phyloP scores from a whole-genome alignment of 2,113 vertebrate species.

The Brachyhypopomus gauderio region DNA sequence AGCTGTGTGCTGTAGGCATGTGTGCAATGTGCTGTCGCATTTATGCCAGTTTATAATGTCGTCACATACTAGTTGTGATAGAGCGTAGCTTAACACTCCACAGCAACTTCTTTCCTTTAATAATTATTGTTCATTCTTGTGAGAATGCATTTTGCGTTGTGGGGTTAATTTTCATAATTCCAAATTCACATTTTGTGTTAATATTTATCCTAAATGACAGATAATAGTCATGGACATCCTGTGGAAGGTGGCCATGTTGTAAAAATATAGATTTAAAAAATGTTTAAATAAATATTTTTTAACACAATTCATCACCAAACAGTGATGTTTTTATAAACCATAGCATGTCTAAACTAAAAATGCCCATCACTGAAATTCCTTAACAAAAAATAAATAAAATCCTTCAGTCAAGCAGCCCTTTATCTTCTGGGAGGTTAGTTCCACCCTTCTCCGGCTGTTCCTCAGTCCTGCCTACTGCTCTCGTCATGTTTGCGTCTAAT shows the following conservation, averaged over 20 bases:
- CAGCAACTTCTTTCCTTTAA: too few relatives aligned
- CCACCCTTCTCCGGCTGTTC: slow-evolving; percentile 10
- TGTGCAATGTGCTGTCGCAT: not conserved
- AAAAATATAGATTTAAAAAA: not conserved
- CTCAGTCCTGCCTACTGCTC: slow-evolving; percentile 38
- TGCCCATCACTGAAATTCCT: slow-evolving; percentile 22
- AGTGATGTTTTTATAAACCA: slow-evolving; percentile 24
- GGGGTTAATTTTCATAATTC: too few relatives aligned
- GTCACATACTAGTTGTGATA: too few relatives aligned
- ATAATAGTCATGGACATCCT: not conserved
- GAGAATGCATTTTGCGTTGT: too few relatives aligned
- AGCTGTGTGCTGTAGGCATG: slow-evolving; percentile 21
- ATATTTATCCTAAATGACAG: too few relatives aligned
- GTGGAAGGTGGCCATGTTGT: not conserved
- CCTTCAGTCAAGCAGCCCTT: slow-evolving; percentile 28
- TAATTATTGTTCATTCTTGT: too few relatives aligned
- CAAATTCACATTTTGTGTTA: too few relatives aligned
- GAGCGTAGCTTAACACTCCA: too few relatives aligned
- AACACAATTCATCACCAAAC: not conserved
- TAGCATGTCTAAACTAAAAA: slow-evolving; percentile 18
- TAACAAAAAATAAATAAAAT: not conserved
- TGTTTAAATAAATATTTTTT: not conserved
- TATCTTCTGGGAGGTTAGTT: slow-evolving; percentile 36
- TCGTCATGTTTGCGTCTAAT: slow-evolving; percentile 22
- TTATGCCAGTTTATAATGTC: not conserved